Percentiles rank a stretch among this genome's conserved stretches.
These are phyloP conservation scores for Sebastes ruberrimus DNA, from an alignment of 2,797 vertebrate species.

Conservation along the genomic window DNA sequence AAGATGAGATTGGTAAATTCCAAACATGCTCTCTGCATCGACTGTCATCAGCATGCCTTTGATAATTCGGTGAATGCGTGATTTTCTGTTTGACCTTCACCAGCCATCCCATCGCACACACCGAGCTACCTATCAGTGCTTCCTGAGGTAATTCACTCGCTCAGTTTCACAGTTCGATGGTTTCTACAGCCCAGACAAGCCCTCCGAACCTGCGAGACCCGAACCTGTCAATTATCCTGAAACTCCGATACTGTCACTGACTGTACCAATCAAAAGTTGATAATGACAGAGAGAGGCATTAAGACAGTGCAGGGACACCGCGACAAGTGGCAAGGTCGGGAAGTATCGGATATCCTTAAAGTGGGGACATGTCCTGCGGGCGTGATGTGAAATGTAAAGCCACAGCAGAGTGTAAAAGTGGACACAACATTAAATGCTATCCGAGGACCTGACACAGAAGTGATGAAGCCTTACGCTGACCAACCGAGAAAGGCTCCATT, in stretches of 20 bases:
- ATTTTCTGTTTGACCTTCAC: constrained; percentile 72
- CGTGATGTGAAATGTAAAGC: constrained; percentile 37
- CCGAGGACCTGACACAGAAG: constrained; percentile 41
- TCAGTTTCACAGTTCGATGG: constrained; percentile 68
- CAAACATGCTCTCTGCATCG: constrained; percentile 11
- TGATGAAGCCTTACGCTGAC: constrained; percentile 58
- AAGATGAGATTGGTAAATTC: constrained; percentile 24
- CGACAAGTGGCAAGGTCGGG: constrained; percentile 46
- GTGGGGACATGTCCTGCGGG: constrained; percentile 23
- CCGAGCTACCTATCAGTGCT: constrained; percentile 55
- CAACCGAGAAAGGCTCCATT: constrained; percentile 37
- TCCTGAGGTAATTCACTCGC: constrained; percentile 71
- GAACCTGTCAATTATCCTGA: constrained; percentile 65
- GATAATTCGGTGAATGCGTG: constrained; percentile 54
- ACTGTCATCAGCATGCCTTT: constrained; percentile 43
- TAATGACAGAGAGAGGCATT: constrained; percentile 48
- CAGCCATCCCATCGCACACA: constrained; percentile 42
- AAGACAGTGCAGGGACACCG: constrained; percentile 33
- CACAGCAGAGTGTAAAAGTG: constrained; percentile 31
- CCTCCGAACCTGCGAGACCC: constrained; percentile 61
- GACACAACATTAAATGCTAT: constrained; percentile 55
- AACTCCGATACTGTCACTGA: constrained; percentile 48
- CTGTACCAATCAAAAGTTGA: constrained; percentile 61
- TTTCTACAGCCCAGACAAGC: constrained; percentile 51
- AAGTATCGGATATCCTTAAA: constrained; percentile 27